A percentile compares a stretch with the other conserved stretches of the same genome.
Evolutionary conservation across 2,797 vertebrate species (phyloP).

Genomic region (Onychomys arenicola): DNA sequence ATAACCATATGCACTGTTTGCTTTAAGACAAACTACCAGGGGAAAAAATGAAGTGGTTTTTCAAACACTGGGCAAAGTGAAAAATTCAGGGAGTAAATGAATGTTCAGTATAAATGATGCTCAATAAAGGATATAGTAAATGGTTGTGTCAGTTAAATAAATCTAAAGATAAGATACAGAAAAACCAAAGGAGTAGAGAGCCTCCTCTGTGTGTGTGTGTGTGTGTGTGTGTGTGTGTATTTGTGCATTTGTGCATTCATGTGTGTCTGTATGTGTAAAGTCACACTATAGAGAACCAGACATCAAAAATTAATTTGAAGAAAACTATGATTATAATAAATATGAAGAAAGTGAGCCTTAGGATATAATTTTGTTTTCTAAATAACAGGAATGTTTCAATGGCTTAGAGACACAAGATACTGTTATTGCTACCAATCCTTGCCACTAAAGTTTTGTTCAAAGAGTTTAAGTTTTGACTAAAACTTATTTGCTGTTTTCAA

Average conservation of each 20-base stretch:
- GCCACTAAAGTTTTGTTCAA: background rate
- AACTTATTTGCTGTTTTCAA: background rate
- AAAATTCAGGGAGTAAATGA: background rate
- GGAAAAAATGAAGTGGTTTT: background rate
- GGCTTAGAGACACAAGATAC: background rate
- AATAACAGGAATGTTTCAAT: conserved; percentile 16
- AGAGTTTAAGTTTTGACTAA: background rate
- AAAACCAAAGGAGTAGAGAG: background rate
- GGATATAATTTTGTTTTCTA: background rate
- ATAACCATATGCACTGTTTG: conserved; percentile 23
- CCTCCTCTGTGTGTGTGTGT: background rate
- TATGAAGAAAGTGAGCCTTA: background rate
- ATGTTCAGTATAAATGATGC: conserved; percentile 10
- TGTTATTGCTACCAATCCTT: conserved; percentile 7
- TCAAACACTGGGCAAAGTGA: background rate
- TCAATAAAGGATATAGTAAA: background rate
- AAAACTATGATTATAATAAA: background rate
- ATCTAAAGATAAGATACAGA: conserved; percentile 4
- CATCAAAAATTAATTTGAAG: background rate
- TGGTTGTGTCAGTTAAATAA: background rate
- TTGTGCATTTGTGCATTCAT: background rate
- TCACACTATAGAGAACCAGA: background rate
- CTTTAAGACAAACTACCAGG: background rate
- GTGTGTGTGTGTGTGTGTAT: background rate
- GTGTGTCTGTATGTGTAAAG: background rate